Base-by-base conservation (phyloP, 2,113 vertebrate genomes). In the Gorsachius goisagi region DNA sequence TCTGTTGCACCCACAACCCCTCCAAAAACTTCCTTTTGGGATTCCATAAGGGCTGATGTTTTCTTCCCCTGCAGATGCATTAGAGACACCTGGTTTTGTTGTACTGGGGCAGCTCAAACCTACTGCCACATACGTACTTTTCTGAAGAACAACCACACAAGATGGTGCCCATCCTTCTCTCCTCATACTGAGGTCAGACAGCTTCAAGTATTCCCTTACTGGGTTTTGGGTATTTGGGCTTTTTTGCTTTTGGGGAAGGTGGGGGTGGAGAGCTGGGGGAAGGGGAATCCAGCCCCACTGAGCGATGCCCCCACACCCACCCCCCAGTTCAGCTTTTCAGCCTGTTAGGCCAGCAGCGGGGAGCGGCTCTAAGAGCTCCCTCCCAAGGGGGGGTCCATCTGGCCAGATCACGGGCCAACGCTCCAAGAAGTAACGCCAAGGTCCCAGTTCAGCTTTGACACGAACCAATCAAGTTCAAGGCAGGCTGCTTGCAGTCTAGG, bases 141-240 rank as follows among this genome's bases (percentile, higher is more conserved):
- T 27, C 78, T 49, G 23, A 89, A 60, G 56, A 88, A 35, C 3
- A 1, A 15, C 5, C 58, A 35, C 3, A 12, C 0, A 0, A 53
- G 35, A 44, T 2, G 10, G 12, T 24, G 55, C 9, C 26, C 59
- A 28, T 11, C 39, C 35, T 64, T 28, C 45, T 19, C n/a, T 62
- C 20, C 35, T 32, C 45, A 24, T 0, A 19, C 5, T 37, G 39
- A 49, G 30, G 37, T 16, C 35, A 81, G 14, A 10, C 9, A 28
- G 44, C 23, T 55, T 39, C 12, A 13, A 16, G 12, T 7, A 62
- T 4, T 59, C 6, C 26, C 20, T 39, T 5, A 14, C 9, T 15
- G n/a, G 2, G 3, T 35, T 39, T 26, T 2, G 18, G 22, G 6
- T 15, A 18, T 18, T 11, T 9, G 26, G 6, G 0, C 0, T 23